phyloP scores from a whole-genome alignment of 2,797 vertebrate species.

The Scomberomorus guttatus region DNA sequence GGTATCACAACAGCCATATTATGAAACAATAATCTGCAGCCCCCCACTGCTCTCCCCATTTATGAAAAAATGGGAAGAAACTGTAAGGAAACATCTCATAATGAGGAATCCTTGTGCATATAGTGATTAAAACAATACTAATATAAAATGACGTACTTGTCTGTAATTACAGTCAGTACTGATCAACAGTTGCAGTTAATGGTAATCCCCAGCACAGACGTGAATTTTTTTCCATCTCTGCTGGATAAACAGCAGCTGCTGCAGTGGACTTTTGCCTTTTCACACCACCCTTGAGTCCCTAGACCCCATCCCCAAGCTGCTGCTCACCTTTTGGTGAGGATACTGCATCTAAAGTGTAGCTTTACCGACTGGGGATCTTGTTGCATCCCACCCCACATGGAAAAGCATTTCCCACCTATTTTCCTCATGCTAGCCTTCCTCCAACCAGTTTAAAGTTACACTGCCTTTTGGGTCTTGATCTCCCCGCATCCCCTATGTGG shows the following conservation, averaged over 20 bases:
- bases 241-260: conserved; percentile 70
- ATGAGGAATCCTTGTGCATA: not conserved
- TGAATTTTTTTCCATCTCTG: conserved; percentile 34
- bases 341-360: conserved; percentile 65
- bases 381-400: conserved; percentile 56
- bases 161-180: conserved; percentile 18
- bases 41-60: not conserved
- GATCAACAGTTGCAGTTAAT: conserved; percentile 32
- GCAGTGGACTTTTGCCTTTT: conserved; percentile 42
- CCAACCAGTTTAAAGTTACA: conserved; percentile 79
- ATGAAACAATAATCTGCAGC: conserved; percentile 1
- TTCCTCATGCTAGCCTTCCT: conserved; percentile 65
- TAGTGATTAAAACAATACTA: conserved; percentile 5
- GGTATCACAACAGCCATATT: not conserved
- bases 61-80: not conserved
- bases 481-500: conserved; percentile 51
- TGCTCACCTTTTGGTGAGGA: conserved; percentile 67
- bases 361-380: conserved; percentile 67
- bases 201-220: not conserved
- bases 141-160: conserved; percentile 9
- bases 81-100: not conserved
- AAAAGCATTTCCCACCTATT: conserved; percentile 81
- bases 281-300: conserved; percentile 22
- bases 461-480: conserved; percentile 62
- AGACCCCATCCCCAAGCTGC: conserved; percentile 19